Percentiles rank a stretch among this genome's conserved stretches.
These are phyloP conservation scores for Diplolepis rosae DNA, from an alignment of 2,888 invertebrate genomes.

Conservation along the genomic window DNA sequence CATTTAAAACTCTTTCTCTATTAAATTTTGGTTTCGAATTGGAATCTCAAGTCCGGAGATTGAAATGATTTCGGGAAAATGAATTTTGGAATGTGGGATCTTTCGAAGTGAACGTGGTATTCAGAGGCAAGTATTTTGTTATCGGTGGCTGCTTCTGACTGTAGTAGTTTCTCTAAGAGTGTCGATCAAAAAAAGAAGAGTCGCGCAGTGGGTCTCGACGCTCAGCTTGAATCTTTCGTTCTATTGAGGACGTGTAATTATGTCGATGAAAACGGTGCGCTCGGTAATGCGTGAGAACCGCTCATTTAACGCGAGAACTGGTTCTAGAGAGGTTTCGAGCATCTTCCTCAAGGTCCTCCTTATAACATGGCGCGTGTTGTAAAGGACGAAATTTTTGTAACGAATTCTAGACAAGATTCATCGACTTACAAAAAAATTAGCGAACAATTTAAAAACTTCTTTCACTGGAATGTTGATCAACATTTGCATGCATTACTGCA, in stretches of 20 bases:
- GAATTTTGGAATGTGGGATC: too few relatives aligned
- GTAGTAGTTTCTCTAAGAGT: not conserved
- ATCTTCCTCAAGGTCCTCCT: conserved; percentile 5
- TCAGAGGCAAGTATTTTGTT: conserved; percentile 13
- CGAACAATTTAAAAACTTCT: not conserved
- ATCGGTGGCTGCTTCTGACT: not conserved
- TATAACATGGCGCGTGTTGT: conserved; percentile 19
- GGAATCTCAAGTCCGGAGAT: too few relatives aligned
- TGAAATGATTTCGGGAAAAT: too few relatives aligned
- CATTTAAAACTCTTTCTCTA: too few relatives aligned
- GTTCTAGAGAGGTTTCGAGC: conserved; percentile 4
- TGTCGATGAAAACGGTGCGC: conserved; percentile 3
- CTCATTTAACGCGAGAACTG: conserved; percentile 21
- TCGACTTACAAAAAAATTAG: not conserved
- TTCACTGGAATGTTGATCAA: not conserved
- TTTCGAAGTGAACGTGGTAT: not conserved
- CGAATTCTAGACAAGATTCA: not conserved
- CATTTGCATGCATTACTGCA: not conserved
- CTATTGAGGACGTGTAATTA: too few relatives aligned
- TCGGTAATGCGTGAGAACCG: conserved; percentile 28
- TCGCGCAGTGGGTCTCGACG: not conserved
- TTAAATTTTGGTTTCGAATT: too few relatives aligned
- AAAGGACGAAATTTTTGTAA: conserved; percentile 18
- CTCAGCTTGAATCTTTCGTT: too few relatives aligned
- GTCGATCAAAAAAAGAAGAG: not conserved